phyloP scores from a whole-genome alignment of 1,140 invertebrate genomes.

The Vollenhovia emeryi region DNA sequence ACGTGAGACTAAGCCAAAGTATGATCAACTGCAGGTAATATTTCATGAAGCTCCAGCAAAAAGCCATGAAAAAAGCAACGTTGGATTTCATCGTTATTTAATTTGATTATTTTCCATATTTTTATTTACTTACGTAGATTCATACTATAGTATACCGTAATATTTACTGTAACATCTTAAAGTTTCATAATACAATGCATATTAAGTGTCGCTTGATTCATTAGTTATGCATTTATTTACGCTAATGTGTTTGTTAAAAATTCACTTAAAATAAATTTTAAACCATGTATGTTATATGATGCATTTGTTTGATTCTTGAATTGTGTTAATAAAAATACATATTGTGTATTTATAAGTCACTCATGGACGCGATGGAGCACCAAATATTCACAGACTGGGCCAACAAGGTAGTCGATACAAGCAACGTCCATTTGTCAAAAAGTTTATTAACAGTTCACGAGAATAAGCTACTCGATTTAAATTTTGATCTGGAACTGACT shows the following conservation, averaged over 20 bases:
- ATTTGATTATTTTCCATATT: neutral
- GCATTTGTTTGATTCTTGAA: neutral
- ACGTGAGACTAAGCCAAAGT: conserved; percentile 68
- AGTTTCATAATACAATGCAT: neutral
- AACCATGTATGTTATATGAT: neutral
- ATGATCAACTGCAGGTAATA: conserved; percentile 74
- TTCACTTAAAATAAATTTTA: neutral
- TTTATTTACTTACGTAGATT: neutral
- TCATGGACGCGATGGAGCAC: conserved; percentile 65
- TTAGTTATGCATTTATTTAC: neutral
- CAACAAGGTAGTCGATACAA: conserved; percentile 66
- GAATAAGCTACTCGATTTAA: conserved; percentile 67
- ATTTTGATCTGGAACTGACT: conserved; percentile 78
- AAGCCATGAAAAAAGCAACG: neutral
- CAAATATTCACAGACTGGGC: conserved; percentile 77
- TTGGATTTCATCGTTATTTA: neutral
- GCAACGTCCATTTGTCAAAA: conserved; percentile 65
- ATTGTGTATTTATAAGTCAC: conserved; percentile 58
- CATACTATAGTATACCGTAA: neutral
- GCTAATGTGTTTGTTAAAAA: neutral
- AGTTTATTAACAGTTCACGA: conserved; percentile 70
- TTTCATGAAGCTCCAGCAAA: neutral
- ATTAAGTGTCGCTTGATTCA: neutral
- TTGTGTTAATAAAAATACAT: conserved; percentile 25
- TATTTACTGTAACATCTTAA: neutral